Evolutionary conservation across 2,797 vertebrate genomes (phyloP).

Genomic region (Toxotes lorentzi): DNA sequence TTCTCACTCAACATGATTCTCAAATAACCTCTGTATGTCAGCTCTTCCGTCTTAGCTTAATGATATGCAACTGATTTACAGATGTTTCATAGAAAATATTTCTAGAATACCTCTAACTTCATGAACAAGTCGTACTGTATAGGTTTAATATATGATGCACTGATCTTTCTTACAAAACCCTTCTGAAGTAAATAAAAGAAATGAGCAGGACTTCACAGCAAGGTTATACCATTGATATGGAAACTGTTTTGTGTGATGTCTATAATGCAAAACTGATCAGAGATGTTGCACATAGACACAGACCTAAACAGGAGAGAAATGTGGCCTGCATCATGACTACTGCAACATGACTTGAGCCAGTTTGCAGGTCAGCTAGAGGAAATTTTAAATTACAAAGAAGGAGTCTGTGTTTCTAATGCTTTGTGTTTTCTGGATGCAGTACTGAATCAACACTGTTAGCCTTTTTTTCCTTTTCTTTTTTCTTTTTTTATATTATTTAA

Average conservation of each 20-base stretch:
- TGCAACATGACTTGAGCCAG: background rate
- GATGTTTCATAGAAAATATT: constrained; percentile 9
- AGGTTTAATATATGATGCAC: constrained; percentile 9
- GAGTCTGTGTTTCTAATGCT: background rate
- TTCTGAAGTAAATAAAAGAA: constrained; percentile 12
- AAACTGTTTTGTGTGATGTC: constrained; percentile 9
- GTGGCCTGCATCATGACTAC: background rate
- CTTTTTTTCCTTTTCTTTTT: background rate
- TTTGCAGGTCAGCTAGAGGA: background rate
- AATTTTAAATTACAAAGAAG: background rate
- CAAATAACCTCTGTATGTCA: constrained; percentile 16
- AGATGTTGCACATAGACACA: background rate
- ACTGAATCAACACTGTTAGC: background rate
- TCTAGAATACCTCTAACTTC: background rate
- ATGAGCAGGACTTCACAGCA: background rate
- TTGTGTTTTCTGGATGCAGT: background rate
- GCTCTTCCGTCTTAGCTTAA: constrained; percentile 14
- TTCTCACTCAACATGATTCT: constrained; percentile 16
- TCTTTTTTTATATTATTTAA: background rate
- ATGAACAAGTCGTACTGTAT: constrained; percentile 11
- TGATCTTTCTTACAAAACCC: background rate
- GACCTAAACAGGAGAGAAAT: constrained; percentile 4
- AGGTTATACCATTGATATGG: constrained; percentile 2
- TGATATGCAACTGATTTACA: constrained; percentile 26
- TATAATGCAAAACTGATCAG: constrained; percentile 6